phyloP scores from a whole-genome alignment of 2,113 vertebrate species.

The Pollachius pollachius region DNA sequence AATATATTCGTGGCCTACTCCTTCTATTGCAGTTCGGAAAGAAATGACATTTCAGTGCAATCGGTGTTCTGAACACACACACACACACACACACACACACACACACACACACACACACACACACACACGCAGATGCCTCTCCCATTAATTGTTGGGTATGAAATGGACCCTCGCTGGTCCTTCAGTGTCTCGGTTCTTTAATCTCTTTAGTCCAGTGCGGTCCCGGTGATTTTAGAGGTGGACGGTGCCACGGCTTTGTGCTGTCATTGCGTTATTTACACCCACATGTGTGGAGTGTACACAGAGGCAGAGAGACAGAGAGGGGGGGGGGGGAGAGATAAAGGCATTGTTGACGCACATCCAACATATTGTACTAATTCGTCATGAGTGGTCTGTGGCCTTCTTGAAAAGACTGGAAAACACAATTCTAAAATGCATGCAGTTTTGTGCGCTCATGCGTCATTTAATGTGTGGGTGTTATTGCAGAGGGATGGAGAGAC shows the following conservation, averaged over 20 bases:
- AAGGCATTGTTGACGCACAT: neutral
- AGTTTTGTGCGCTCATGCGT: no score
- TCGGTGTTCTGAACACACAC: slow-evolving; percentile 71
- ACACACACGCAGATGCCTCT: slow-evolving; percentile 40
- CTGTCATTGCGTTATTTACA: slow-evolving; percentile 13
- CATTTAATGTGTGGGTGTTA: neutral
- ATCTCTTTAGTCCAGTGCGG: slow-evolving; percentile 65
- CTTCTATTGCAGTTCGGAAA: slow-evolving; percentile 80
- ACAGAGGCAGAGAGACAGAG: slow-evolving; percentile 6
- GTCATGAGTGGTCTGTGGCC: no score
- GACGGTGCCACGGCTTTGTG: neutral
- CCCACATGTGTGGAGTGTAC: slow-evolving; percentile 1
- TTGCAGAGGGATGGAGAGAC: neutral
- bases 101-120: slow-evolving; percentile 1
- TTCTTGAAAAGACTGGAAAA: no score
- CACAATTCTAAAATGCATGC: no score
- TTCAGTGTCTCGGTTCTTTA: no score
- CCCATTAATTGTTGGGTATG: slow-evolving; percentile 88
- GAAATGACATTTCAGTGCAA: slow-evolving; percentile 84
- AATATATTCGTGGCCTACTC: slow-evolving; percentile 87
- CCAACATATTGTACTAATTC: no score
- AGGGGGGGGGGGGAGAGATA: neutral
- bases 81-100: slow-evolving; percentile 4
- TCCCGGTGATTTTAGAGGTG: slow-evolving; percentile 22
- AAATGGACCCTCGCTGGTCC: slow-evolving; percentile 82